Base-by-base conservation (phyloP, 2,113 vertebrate genomes). In the Cochlearius cochlearius region DNA sequence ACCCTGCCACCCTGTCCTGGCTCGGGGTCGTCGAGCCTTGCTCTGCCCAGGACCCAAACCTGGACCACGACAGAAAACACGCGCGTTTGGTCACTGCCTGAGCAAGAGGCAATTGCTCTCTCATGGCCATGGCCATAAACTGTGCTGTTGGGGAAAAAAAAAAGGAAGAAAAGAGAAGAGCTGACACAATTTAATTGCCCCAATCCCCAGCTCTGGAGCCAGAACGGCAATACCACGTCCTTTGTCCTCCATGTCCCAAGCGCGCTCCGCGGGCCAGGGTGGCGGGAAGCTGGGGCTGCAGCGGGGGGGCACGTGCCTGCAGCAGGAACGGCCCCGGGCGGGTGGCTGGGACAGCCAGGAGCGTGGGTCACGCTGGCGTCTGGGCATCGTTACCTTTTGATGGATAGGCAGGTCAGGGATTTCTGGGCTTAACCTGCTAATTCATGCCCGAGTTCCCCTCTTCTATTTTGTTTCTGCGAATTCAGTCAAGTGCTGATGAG, bases 381-480 rank as follows among this genome's bases (percentile, higher is more conserved):
- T 84, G 85, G 74, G 59, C 71, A 59, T 69, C 77, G 91, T 41
- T 60, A 49, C 82, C 26, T 85, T 69, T 50, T 93, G 97, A 96
- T 90, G 94, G 97, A 94, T 81, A 74, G 92, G 89, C 80, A 90
- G 72, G 62, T 55, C 52, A 43, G 71, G 66, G 92, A 58, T 94
- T 97, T 63, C 87, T 74, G 77, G 79, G 63, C 92, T 94, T 92
- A 92, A 95, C 94, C 88, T 92, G 83, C 90, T 94, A 92, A 96
- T 96, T 94, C 94, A 84, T 77, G 95, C 95, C 96, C 21, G 41
- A 95, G 59, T 83, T 94, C 80, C 78, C n/a, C 86, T 39, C 93
- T 96, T 87, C 92, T 87, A 41, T 95, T 96, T 97, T 92, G 88
- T 93, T 93, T 86, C 81, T 92, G 73, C 76, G 80, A 74, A 97